phyloP scores from a whole-genome alignment of 2,113 vertebrate genomes.

The Tonatia bakeri region DNA sequence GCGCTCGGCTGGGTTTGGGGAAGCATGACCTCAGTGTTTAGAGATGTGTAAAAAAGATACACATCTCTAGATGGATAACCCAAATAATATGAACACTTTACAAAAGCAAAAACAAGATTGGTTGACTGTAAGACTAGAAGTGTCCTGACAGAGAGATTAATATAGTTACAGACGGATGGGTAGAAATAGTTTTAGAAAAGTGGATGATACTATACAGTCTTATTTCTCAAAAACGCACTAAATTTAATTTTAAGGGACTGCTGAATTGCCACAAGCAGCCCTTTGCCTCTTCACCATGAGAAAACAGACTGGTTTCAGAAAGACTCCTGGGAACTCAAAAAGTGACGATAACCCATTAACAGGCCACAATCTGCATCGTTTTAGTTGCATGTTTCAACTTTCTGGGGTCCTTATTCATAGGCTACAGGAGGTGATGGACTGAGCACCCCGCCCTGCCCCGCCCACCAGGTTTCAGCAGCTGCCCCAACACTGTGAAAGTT shows the following conservation, averaged over 20 bases:
- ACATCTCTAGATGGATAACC: background rate
- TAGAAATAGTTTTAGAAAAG: background rate
- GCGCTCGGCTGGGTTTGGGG: background rate
- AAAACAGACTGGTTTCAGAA: background rate
- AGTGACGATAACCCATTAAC: background rate
- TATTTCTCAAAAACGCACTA: background rate
- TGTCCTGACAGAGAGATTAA: background rate
- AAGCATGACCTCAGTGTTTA: background rate
- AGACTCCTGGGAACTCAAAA: background rate
- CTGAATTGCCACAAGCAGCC: background rate
- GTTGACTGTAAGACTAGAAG: background rate
- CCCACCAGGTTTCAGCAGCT: background rate
- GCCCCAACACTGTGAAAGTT: background rate
- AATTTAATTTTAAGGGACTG: background rate
- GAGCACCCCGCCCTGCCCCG: accelerated
- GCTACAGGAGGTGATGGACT: accelerated
- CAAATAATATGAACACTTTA: background rate
- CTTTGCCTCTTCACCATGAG: background rate
- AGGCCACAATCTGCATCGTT: background rate
- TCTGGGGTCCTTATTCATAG: accelerated
- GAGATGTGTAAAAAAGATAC: background rate
- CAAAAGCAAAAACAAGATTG: background rate
- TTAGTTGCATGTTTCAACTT: accelerated
- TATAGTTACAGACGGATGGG: background rate
- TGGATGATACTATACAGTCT: background rate